Conservation (phyloP, 2,888 invertebrate genomes). For the Campopleginae sp. region DNA sequence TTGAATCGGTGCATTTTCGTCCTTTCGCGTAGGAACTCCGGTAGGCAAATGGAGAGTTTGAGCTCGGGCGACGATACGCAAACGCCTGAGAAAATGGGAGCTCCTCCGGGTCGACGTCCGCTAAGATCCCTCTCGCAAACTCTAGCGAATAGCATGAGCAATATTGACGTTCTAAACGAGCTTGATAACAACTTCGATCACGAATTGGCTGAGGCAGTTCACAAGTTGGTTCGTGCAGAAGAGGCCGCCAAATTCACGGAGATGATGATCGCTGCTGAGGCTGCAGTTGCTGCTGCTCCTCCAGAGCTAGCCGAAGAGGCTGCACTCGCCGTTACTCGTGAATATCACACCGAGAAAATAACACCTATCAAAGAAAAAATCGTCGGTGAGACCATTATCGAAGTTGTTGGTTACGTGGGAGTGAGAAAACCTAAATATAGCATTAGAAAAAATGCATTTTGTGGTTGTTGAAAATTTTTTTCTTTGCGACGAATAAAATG, state of each 20-base stretch:
- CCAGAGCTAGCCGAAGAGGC: constrained; percentile 84
- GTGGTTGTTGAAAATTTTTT: constrained; percentile 44
- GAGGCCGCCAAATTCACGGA: constrained; percentile 84
- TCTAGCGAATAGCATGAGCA: constrained; percentile 69
- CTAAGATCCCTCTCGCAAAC: constrained; percentile 63
- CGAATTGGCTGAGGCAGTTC: constrained; percentile 83
- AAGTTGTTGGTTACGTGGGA: constrained; percentile 85
- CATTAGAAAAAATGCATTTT: constrained; percentile 26
- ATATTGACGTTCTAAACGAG: constrained; percentile 67
- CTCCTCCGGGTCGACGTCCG: constrained; percentile 55
- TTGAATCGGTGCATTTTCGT: neutral
- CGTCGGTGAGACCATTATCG: constrained; percentile 82
- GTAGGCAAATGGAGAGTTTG: constrained; percentile 26
- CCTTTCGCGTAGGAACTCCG: constrained; percentile 27
- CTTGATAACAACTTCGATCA: constrained; percentile 75
- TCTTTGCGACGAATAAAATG: neutral
- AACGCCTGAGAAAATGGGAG: constrained; percentile 5
- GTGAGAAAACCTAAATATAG: constrained; percentile 81
- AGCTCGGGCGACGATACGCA: constrained; percentile 55
- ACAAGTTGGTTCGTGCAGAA: constrained; percentile 84
- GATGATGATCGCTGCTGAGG: constrained; percentile 84
- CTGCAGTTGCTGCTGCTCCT: constrained; percentile 83
- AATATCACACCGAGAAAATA: constrained; percentile 79
- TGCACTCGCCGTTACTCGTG: constrained; percentile 83
- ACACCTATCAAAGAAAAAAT: constrained; percentile 80